phyloP scores from a whole-genome alignment of 2,888 invertebrate genomes.

The Punctoribates punctum region DNA sequence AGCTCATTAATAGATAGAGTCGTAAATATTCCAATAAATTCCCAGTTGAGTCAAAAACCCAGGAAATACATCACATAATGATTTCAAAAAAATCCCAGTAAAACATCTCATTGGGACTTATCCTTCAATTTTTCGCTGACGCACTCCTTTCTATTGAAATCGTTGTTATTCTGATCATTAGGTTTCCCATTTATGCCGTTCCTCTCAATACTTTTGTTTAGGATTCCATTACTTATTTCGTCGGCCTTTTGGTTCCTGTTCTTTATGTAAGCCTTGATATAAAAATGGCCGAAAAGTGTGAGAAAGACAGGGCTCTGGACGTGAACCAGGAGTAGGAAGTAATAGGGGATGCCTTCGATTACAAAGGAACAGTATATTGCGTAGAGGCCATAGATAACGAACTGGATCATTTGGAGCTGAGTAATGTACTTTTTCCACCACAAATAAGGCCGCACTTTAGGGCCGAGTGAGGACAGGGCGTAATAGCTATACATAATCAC shows the following conservation, averaged over 20 bases:
- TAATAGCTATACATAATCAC: constrained; percentile 6
- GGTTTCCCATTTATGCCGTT: neutral
- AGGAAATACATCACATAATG: no score
- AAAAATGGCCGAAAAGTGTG: neutral
- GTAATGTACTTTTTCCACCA: constrained; percentile 17
- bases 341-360: neutral
- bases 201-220: no score
- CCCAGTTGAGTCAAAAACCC: no score
- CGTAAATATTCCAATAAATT: no score
- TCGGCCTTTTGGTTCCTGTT: neutral
- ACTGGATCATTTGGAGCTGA: constrained; percentile 14
- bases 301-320: neutral
- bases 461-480: constrained; percentile 1
- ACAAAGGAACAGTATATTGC: constrained; percentile 6
- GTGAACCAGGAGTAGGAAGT: neutral
- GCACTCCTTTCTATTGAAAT: neutral
- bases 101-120: no score
- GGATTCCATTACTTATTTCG: neutral
- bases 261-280: neutral
- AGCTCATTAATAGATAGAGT: no score
- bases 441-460: neutral
- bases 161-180: neutral
- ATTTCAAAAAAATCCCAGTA: no score
- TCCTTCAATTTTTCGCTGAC: no score
- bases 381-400: neutral